Percentiles rank a stretch among this genome's conserved stretches.
Evolutionary conservation across 2,797 vertebrate genomes (phyloP).

Genomic region (Melanotaenia trifasciata): DNA sequence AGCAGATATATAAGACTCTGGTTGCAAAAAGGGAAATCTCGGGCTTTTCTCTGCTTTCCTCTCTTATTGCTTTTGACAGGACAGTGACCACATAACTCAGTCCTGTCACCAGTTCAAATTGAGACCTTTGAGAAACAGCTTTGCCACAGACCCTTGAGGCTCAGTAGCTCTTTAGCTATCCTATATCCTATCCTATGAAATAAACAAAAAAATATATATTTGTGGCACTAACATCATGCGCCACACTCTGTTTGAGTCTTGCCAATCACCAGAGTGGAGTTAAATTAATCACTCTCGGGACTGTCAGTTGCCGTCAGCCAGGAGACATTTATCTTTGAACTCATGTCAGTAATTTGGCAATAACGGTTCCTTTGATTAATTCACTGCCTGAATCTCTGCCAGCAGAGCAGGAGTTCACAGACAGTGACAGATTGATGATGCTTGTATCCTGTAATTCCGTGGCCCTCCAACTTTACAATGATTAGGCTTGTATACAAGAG

Average conservation of each 20-base stretch:
- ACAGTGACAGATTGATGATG: constrained; percentile 76
- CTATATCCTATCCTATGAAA: constrained; percentile 37
- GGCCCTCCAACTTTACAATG: constrained; percentile 66
- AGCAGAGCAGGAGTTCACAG: constrained; percentile 74
- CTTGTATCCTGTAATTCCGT: constrained; percentile 66
- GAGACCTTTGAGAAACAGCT: constrained; percentile 60
- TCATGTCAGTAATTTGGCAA: constrained; percentile 81
- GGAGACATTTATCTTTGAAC: constrained; percentile 81
- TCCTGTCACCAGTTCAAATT: constrained; percentile 71
- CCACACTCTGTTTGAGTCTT: constrained; percentile 53
- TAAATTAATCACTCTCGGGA: constrained; percentile 73
- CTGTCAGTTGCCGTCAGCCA: constrained; percentile 70
- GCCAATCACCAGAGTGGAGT: constrained; percentile 68
- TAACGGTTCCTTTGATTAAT: constrained; percentile 82
- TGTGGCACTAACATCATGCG: constrained; percentile 32
- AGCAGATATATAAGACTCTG: constrained; percentile 52
- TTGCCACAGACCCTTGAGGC: constrained; percentile 60
- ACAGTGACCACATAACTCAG: constrained; percentile 79
- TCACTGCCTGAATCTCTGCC: constrained; percentile 72
- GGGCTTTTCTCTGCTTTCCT: constrained; percentile 57
- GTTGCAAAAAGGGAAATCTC: constrained; percentile 45
- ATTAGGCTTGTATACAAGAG: constrained; percentile 66
- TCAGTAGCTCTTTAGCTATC: constrained; percentile 39
- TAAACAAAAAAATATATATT: constrained; percentile 27
- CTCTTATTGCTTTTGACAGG: constrained; percentile 80